These are phyloP conservation scores for Melikaiella ostensackeni DNA, from an alignment of 2,888 invertebrate genomes.

Conservation along the genomic window DNA sequence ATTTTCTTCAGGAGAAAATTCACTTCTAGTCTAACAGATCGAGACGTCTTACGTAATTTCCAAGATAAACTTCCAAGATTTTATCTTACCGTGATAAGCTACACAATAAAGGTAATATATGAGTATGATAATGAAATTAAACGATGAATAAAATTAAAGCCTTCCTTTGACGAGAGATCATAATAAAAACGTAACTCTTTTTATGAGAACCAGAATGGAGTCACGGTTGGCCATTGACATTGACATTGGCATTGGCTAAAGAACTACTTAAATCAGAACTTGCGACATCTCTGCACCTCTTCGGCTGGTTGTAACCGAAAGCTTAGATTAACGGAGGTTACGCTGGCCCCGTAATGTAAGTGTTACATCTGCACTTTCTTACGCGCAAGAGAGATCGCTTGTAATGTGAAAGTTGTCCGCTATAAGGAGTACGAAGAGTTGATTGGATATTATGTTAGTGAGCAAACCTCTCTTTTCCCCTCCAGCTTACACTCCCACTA, in stretches of 20 bases:
- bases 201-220: neutral
- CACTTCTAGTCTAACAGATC: too few relatives aligned
- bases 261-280: slow-evolving; percentile 49
- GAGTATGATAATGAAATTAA: neutral
- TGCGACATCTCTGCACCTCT: slow-evolving; percentile 13
- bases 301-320: slow-evolving; percentile 45
- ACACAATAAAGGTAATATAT: too few relatives aligned
- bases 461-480: neutral
- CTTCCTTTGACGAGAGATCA: neutral
- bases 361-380: slow-evolving; percentile 75
- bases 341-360: slow-evolving; percentile 68
- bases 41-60: too few relatives aligned
- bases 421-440: slow-evolving; percentile 39
- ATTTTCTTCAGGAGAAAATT: too few relatives aligned
- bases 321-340: slow-evolving; percentile 57
- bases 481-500: neutral
- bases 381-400: slow-evolving; percentile 47
- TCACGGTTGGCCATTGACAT: slow-evolving; percentile 57
- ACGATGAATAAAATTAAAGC: neutral
- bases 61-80: too few relatives aligned
- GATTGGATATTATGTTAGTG: slow-evolving; percentile 49
- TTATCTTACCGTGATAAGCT: too few relatives aligned
- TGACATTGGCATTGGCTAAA: slow-evolving; percentile 66
- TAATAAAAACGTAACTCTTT: slow-evolving; percentile 18
- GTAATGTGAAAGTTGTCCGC: slow-evolving; percentile 65